phyloP scores from a whole-genome alignment of 2,113 vertebrate species.

The Protobothrops mucrosquamatus region DNA sequence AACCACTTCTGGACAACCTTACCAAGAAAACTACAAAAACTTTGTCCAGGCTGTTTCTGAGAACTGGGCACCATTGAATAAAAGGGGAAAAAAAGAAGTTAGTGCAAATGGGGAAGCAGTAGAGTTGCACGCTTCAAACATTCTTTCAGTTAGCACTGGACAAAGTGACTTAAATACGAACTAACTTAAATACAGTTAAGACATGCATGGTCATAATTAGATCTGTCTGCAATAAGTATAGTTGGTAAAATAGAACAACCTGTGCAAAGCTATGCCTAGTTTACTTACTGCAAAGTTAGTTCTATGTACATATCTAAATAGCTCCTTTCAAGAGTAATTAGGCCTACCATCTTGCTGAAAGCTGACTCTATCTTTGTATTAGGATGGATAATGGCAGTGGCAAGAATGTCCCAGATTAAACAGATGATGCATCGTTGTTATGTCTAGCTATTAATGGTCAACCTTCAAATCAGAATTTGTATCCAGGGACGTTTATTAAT shows the following conservation, averaged over 20 bases:
- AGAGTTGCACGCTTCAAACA: background rate
- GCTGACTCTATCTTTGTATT: background rate
- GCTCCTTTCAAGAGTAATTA: background rate
- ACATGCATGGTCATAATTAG: background rate
- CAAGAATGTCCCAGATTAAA: background rate
- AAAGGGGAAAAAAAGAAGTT: background rate
- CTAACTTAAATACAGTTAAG: background rate
- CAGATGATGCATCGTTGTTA: background rate
- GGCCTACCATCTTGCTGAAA: background rate
- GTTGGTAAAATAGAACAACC: background rate
- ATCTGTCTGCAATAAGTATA: background rate
- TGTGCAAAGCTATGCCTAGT: background rate
- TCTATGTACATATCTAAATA: background rate
- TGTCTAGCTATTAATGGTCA: background rate
- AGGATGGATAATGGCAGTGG: background rate
- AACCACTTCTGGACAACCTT: background rate
- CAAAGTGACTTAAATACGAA: background rate
- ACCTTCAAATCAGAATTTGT: background rate
- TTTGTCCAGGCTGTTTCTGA: background rate
- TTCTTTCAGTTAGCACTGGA: background rate
- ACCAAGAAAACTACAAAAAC: background rate
- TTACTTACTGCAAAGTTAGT: background rate
- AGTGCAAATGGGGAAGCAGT: background rate
- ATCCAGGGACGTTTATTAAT: background rate
- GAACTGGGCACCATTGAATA: background rate